Conservation (phyloP, 2,888 invertebrate species). For the Hololepta plana region DNA sequence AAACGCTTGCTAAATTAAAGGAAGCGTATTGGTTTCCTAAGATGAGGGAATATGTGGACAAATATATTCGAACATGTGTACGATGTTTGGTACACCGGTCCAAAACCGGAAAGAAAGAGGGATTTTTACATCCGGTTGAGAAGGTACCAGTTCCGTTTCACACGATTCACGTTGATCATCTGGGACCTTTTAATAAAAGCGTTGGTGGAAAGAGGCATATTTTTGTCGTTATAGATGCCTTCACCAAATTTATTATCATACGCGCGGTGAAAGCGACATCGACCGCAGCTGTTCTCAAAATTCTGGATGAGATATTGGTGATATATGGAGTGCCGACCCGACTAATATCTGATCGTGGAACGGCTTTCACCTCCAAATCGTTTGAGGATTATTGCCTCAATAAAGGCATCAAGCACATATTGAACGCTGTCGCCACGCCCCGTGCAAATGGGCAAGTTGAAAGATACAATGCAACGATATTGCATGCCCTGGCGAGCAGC, state of each 20-base stretch:
- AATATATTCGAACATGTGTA: conserved; percentile 23
- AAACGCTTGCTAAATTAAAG: conserved; percentile 15
- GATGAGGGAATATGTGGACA: conserved; percentile 19
- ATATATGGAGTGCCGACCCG: no score
- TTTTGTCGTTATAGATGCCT: conserved; percentile 20
- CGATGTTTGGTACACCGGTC: conserved; percentile 21
- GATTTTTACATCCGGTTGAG: conserved; percentile 22
- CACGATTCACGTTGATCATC: conserved; percentile 24
- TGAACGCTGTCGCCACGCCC: no score
- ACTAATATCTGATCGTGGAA: no score
- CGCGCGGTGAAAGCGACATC: not conserved
- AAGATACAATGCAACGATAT: no score
- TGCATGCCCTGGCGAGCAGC: no score
- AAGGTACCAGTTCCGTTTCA: conserved; percentile 22
- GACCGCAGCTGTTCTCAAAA: not conserved
- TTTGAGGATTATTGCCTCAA: no score
- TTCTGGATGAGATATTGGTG: conserved; percentile 2
- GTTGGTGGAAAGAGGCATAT: conserved; percentile 17
- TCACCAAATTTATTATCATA: conserved; percentile 16
- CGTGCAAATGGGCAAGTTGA: no score
- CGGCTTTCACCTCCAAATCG: no score
- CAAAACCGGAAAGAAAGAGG: conserved; percentile 13
- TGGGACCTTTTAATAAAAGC: conserved; percentile 18
- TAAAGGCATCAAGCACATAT: no score
- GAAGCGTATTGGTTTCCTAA: conserved; percentile 23